Evolutionary conservation across 1,140 invertebrate species (phyloP).

Genomic region (Belonocnema kinseyi): DNA sequence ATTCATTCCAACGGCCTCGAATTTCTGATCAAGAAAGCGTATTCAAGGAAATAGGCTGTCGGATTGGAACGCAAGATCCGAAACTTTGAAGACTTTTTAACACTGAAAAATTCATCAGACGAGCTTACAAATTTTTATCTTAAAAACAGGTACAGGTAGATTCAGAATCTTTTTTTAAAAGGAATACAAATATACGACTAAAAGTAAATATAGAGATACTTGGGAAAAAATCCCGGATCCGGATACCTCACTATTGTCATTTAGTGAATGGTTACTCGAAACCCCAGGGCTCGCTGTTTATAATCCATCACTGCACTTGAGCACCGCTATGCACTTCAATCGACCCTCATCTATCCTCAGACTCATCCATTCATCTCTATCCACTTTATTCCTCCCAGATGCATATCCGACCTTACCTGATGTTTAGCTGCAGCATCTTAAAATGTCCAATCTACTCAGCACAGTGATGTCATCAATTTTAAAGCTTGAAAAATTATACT

Average conservation of each 20-base stretch:
- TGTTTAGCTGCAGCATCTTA: not conserved
- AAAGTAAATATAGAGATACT: too few relatives aligned
- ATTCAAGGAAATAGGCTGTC: not conserved
- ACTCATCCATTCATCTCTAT: slow-evolving; percentile 7
- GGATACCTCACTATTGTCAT: not conserved
- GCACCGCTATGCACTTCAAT: slow-evolving; percentile 16
- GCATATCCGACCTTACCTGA: not conserved
- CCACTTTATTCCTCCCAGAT: not conserved
- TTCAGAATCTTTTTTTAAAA: too few relatives aligned
- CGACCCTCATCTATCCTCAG: slow-evolving; percentile 18
- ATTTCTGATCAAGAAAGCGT: not conserved
- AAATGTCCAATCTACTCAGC: slow-evolving; percentile 4
- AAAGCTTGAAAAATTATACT: not conserved
- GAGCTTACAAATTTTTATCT: too few relatives aligned
- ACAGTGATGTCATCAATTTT: not conserved
- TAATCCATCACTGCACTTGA: not conserved
- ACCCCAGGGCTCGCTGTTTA: not conserved
- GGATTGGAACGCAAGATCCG: not conserved
- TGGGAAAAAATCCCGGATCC: not conserved
- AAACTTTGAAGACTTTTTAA: too few relatives aligned
- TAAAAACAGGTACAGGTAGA: too few relatives aligned
- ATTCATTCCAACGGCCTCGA: not conserved
- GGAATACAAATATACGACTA: too few relatives aligned
- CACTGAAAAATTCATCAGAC: too few relatives aligned
- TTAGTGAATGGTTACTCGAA: not conserved